These are phyloP conservation scores for Drosophila bifasciata DNA, from an alignment of 1,140 invertebrate species.

Conservation along the genomic window DNA sequence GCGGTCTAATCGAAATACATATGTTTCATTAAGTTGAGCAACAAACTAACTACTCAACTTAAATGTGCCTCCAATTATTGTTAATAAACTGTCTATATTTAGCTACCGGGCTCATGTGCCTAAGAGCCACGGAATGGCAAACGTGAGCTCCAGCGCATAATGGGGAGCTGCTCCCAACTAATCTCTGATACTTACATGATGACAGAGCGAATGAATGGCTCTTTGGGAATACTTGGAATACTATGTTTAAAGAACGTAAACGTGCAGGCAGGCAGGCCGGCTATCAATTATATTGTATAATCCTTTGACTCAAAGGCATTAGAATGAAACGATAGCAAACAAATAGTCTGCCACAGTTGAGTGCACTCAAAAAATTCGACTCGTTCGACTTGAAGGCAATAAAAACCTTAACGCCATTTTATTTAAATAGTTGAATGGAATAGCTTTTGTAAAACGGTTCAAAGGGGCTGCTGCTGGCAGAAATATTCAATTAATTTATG, in stretches of 20 bases:
- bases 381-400: slow-evolving; percentile 17
- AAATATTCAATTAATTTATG: background rate
- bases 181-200: slow-evolving; percentile 1
- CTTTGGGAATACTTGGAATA: too few relatives aligned
- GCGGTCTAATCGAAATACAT: slow-evolving; percentile 31
- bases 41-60: slow-evolving; percentile 19
- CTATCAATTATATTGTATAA: slow-evolving; percentile 51
- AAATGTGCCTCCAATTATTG: slow-evolving; percentile 52
- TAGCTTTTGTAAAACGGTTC: slow-evolving; percentile 16
- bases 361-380: slow-evolving; percentile 16
- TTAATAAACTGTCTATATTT: slow-evolving; percentile 47
- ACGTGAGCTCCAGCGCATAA: slow-evolving; percentile 43
- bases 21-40: slow-evolving; percentile 46
- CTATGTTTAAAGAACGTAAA: slow-evolving; percentile 36
- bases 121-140: slow-evolving; percentile 7
- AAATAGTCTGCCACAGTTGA: slow-evolving; percentile 37
- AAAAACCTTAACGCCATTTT: slow-evolving; percentile 17
- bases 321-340: slow-evolving; percentile 41
- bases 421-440: slow-evolving; percentile 31
- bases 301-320: slow-evolving; percentile 60
- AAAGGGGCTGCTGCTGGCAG: too few relatives aligned
- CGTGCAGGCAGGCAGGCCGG: slow-evolving; percentile 37
- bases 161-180: background rate
- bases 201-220: slow-evolving; percentile 13
- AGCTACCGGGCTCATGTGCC: slow-evolving; percentile 7